These are phyloP conservation scores for Drosophila bipectinata DNA, from an alignment of 1,140 invertebrate genomes.

Conservation along the genomic window DNA sequence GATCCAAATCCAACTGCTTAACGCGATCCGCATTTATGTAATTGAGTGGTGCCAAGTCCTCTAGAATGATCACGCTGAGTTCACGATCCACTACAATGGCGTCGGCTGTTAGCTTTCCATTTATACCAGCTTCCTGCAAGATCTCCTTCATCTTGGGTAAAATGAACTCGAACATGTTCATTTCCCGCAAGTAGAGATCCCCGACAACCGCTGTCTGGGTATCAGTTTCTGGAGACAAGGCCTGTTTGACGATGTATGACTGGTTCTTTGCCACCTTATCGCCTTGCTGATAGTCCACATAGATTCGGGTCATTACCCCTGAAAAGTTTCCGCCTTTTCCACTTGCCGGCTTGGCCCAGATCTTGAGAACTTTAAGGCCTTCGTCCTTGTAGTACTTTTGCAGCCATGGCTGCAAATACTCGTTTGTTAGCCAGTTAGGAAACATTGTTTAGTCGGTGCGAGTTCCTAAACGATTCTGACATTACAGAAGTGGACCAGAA, in stretches of 20 bases:
- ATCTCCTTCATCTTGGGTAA: slow-evolving; percentile 57
- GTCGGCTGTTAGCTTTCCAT: slow-evolving; percentile 58
- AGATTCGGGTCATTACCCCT: slow-evolving; percentile 63
- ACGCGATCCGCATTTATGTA: slow-evolving; percentile 85
- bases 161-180: slow-evolving; percentile 68
- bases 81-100: slow-evolving; percentile 58
- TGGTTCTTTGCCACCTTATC: slow-evolving; percentile 12
- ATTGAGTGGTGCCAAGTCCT: slow-evolving; percentile 84
- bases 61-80: slow-evolving; percentile 71
- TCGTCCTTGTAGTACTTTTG: slow-evolving; percentile 51
- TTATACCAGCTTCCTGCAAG: slow-evolving; percentile 46
- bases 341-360: slow-evolving; percentile 46
- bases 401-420: slow-evolving; percentile 61
- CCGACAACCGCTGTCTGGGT: slow-evolving; percentile 39
- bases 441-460: slow-evolving; percentile 17
- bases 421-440: slow-evolving; percentile 60
- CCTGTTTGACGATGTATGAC: slow-evolving; percentile 57
- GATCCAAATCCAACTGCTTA: slow-evolving; percentile 84
- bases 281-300: slow-evolving; percentile 39
- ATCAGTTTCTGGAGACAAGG: slow-evolving; percentile 25
- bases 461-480: not conserved
- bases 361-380: slow-evolving; percentile 35
- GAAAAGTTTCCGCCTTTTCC: slow-evolving; percentile 70
- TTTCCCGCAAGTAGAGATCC: slow-evolving; percentile 55
- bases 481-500: not conserved